Evolutionary conservation across 2,113 vertebrate genomes (phyloP).

Genomic region (Cololabis saira): DNA sequence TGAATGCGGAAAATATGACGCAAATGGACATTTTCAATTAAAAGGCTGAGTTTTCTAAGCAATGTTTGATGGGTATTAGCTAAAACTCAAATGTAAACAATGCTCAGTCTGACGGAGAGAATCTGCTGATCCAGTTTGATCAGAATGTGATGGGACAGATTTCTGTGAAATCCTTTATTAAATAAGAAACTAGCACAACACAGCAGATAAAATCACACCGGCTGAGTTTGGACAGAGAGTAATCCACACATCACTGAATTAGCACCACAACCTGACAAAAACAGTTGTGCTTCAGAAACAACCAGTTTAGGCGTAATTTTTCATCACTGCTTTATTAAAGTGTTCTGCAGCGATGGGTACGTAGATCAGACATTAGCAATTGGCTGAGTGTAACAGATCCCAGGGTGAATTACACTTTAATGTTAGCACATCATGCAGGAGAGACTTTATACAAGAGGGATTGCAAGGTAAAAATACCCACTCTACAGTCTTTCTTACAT

Average conservation of each 20-base stretch:
- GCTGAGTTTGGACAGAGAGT: slow-evolving; percentile 32
- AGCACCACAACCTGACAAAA: slow-evolving; percentile 40
- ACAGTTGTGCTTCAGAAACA: slow-evolving; percentile 36
- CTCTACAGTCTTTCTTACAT: slow-evolving; percentile 2
- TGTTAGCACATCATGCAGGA: slow-evolving; percentile 42
- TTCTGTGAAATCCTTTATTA: slow-evolving; percentile 8
- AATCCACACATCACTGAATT: slow-evolving; percentile 17
- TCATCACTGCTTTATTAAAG: slow-evolving; percentile 20
- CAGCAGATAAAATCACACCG: slow-evolving; percentile 44
- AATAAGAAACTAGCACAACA: slow-evolving; percentile 6
- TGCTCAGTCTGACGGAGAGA: slow-evolving; percentile 12
- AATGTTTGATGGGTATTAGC: slow-evolving; percentile 21
- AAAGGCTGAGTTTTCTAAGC: slow-evolving; percentile 8
- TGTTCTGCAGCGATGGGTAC: slow-evolving; percentile 37
- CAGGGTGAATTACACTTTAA: slow-evolving; percentile 60
- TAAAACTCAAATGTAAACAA: slow-evolving; percentile 27
- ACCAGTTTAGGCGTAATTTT: slow-evolving; percentile 32
- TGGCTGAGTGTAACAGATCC: slow-evolving; percentile 63
- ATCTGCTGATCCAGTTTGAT: slow-evolving; percentile 29
- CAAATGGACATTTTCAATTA: slow-evolving; percentile 1
- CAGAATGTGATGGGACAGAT: slow-evolving; percentile 1
- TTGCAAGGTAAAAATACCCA: not conserved
- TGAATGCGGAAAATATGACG: slow-evolving; percentile 13
- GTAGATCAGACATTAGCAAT: slow-evolving; percentile 60
- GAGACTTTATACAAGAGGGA: slow-evolving; percentile 18